Evolutionary conservation across 1,140 invertebrate genomes (phyloP), one percentile per base, ranked within the genome.

Genomic region (Lepidotrigona ventralis): DNA sequence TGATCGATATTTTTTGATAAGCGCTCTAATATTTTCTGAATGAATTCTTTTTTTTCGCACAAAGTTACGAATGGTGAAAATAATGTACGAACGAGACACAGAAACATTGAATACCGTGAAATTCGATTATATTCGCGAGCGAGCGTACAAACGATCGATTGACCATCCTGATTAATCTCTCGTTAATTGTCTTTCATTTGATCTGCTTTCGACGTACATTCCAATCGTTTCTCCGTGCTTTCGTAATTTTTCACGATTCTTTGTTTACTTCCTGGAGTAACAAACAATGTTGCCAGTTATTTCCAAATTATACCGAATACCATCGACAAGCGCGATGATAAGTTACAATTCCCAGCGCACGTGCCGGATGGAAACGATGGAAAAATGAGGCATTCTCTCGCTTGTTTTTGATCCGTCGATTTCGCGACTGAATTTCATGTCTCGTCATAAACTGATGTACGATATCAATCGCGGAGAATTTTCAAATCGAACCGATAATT

Each of bases 81-180:
- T 46, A 46, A n/a, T 23, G 23, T 51, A 19, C 69, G 46, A 71
- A 11, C 14, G 2, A 26, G 69, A 4, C 9, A 23, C 2, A n/a
- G 26, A 23, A 15, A 39, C 11, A 2, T 9, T 6, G 74, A 15
- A 70, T 46, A 26, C 9, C 53, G 5, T 21, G 76, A 79, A 69
- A 79, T 70, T 79, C 51, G 14, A 70, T 79, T 70, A 70, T 56
- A 33, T 26, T 56, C n/a, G 19, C 66, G 11, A 58, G 77, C 23
- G 26, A 17, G 58, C 66, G 77, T 70, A 12, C 21, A 21, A 68
- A 54, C 29, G 17, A 0, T 19, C 39, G 74, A 21, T 14, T 39
- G 76, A 70, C 39, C 39, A 8, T 46, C 39, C n/a, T 66, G 29
- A 79, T 79, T 46, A 58, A 70, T 79, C 29, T n/a, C 33, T 14